These are phyloP conservation scores for Microcaecilia unicolor DNA, from an alignment of 2,797 vertebrate genomes.

Conservation along the genomic window DNA sequence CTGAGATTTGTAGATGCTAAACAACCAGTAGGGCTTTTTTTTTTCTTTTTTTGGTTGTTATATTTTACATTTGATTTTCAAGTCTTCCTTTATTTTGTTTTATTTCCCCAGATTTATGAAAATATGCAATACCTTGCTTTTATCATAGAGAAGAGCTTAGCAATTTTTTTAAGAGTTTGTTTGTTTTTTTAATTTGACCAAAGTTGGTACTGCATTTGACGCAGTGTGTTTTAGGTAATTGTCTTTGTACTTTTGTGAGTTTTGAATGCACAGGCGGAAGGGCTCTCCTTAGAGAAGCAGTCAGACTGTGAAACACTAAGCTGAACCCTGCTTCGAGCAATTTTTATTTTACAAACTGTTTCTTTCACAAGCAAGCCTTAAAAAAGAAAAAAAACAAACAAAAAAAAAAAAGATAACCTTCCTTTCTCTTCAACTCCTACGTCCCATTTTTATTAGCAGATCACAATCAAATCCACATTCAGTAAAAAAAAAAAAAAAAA, in stretches of 20 bases:
- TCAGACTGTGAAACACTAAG: constrained; percentile 77
- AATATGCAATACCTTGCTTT: constrained; percentile 97
- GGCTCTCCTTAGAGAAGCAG: constrained; percentile 74
- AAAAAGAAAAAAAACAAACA: constrained; percentile 48
- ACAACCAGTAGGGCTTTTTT: constrained; percentile 72
- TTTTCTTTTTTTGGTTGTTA: constrained; percentile 73
- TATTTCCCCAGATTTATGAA: constrained; percentile 70
- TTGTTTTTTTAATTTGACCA: constrained; percentile 73
- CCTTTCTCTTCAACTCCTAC: constrained; percentile 71
- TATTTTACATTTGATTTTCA: constrained; percentile 72
- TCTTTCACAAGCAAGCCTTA: constrained; percentile 86
- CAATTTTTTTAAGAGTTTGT: constrained; percentile 33
- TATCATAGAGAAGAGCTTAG: constrained; percentile 78
- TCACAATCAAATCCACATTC: constrained; percentile 71
- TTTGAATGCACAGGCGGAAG: constrained; percentile 72
- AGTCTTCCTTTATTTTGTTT: constrained; percentile 67
- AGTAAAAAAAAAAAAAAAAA: constrained; percentile 58
- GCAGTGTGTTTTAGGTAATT: constrained; percentile 67
- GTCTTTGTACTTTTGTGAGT: constrained; percentile 70
- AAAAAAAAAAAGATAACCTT: constrained; percentile 49
- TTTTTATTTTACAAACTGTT: constrained; percentile 69
- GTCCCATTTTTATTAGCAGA: constrained; percentile 71
- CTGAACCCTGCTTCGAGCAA: constrained; percentile 76
- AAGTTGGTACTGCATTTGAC: constrained; percentile 79
- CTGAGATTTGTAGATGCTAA: constrained; percentile 63